These are phyloP conservation scores for Gila orcuttii DNA, from an alignment of 2,113 vertebrate genomes.

Conservation along the genomic window DNA sequence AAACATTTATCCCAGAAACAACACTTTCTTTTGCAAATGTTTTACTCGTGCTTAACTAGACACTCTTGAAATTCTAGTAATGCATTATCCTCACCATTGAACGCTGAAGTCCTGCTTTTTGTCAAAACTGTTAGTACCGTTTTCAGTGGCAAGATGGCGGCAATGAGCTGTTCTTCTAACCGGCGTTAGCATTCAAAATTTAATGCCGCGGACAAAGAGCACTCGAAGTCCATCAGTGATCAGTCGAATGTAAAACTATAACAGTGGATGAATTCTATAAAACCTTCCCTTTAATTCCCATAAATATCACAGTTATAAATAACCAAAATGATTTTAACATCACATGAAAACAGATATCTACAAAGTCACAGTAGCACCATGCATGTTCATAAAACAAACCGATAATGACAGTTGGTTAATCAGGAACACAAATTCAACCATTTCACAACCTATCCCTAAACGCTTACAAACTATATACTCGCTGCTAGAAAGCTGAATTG, in stretches of 20 bases:
- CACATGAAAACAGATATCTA: conserved; percentile 34
- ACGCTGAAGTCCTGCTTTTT: not conserved
- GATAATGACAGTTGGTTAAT: conserved; percentile 24
- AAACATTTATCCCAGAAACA: not conserved
- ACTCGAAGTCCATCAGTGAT: not conserved
- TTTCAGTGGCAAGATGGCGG: conserved; percentile 9
- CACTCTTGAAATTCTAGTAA: not conserved
- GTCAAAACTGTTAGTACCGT: not conserved
- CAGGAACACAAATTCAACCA: conserved; percentile 32
- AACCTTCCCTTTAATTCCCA: conserved; percentile 55
- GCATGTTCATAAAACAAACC: conserved; percentile 43
- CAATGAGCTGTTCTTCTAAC: not conserved
- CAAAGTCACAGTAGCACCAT: conserved; percentile 54
- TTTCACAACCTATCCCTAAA: conserved; percentile 35
- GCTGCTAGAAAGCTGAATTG: not conserved
- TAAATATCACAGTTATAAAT: conserved; percentile 50
- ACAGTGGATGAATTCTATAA: not conserved
- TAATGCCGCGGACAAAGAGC: not conserved
- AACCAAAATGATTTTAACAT: conserved; percentile 8
- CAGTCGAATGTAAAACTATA: not conserved
- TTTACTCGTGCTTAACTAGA: not conserved
- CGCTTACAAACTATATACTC: conserved; percentile 14
- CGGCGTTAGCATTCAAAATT: not conserved
- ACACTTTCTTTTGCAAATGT: not conserved
- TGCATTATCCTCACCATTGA: not conserved